Conservation (phyloP, 2,113 vertebrate genomes). For the Dicaeum eximium region DNA sequence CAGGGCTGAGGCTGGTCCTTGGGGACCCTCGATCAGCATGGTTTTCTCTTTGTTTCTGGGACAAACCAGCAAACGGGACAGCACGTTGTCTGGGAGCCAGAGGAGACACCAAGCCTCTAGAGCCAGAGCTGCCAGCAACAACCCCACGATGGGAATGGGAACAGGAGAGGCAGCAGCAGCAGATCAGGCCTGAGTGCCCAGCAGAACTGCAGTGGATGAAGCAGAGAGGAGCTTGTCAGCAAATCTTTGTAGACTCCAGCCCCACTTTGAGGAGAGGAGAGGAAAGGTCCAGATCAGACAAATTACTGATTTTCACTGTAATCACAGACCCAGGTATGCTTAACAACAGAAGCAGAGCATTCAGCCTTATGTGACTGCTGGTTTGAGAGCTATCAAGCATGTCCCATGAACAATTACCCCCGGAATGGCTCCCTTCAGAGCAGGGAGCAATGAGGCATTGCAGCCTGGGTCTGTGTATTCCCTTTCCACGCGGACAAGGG, state of each 20-base stretch:
- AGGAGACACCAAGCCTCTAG: not conserved
- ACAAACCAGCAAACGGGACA: not conserved
- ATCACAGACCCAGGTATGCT: not conserved
- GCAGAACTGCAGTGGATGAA: no score
- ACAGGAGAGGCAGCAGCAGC: not conserved
- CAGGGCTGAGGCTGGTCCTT: not conserved
- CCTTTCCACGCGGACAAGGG: fast-evolving
- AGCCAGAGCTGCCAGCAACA: not conserved
- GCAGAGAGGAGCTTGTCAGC: not conserved
- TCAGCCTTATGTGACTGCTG: not conserved
- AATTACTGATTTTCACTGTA: not conserved
- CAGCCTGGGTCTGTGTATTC: fast-evolving
- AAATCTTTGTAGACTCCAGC: not conserved
- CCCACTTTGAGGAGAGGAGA: not conserved
- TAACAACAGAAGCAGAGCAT: not conserved
- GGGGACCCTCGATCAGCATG: not conserved
- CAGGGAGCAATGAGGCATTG: not conserved
- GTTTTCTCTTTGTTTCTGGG: not conserved
- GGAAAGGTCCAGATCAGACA: not conserved
- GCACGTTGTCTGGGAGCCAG: not conserved
- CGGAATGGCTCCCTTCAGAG: not conserved
- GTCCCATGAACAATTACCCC: not conserved
- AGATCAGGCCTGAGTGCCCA: not conserved
- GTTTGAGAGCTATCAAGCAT: not conserved
- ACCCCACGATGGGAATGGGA: fast-evolving